phyloP scores from a whole-genome alignment of 2,797 vertebrate genomes.

The Sebastes alutus region DNA sequence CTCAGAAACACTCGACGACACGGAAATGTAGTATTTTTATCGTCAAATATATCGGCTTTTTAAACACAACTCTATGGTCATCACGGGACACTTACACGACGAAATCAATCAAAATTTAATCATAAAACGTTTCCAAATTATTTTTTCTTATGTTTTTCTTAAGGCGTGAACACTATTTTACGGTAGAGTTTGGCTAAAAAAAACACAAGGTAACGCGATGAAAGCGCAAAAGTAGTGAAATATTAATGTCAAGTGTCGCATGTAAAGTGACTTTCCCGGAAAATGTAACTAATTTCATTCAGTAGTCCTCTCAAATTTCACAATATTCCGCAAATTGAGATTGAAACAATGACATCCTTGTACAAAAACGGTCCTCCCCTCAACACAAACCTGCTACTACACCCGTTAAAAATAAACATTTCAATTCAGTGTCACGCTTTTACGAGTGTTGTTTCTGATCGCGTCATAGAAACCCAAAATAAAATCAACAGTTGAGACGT shows the following conservation, averaged over 20 bases:
- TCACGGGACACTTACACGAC: no score
- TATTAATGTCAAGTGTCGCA: background rate
- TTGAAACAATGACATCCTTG: background rate
- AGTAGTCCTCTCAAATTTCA: background rate
- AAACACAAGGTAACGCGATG: background rate
- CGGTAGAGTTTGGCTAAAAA: background rate
- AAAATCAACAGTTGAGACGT: slow-evolving; percentile 60
- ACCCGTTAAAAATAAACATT: background rate
- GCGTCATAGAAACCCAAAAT: slow-evolving; percentile 74
- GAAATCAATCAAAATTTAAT: no score
- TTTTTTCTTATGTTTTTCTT: background rate
- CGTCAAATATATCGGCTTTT: background rate
- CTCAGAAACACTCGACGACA: slow-evolving; percentile 8
- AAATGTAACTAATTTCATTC: background rate
- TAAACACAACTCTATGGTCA: background rate
- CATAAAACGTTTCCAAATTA: background rate
- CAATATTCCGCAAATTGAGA: background rate
- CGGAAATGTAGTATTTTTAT: background rate
- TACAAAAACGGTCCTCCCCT: background rate
- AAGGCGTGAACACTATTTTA: background rate
- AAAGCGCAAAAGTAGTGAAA: background rate
- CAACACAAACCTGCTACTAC: background rate
- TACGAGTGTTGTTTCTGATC: slow-evolving; percentile 11
- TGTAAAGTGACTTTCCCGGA: background rate
- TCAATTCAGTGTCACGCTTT: background rate